Evolutionary conservation across 2,888 invertebrate genomes (phyloP).

Genomic region (Serripes groenlandicus): DNA sequence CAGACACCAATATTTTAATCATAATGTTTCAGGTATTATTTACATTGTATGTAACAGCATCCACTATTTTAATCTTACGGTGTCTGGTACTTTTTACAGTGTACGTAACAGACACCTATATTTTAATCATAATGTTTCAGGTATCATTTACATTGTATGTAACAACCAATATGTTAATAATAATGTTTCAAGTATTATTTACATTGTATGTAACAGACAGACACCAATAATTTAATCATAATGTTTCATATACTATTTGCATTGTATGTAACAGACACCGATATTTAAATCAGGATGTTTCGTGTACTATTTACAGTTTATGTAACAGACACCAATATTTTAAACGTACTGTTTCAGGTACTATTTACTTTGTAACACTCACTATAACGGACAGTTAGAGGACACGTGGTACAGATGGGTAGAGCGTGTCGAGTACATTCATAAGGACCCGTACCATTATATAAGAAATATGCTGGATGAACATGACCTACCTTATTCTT

Average conservation of each 20-base stretch:
- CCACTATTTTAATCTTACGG: too few species aligned
- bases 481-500: slow-evolving; percentile 50
- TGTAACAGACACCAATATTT: not conserved
- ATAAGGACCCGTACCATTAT: slow-evolving; percentile 57
- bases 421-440: slow-evolving; percentile 40
- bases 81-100: too few species aligned
- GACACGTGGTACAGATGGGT: slow-evolving; percentile 54
- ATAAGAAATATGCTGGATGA: slow-evolving; percentile 42
- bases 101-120: not conserved
- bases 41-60: too few species aligned
- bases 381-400: slow-evolving; percentile 40
- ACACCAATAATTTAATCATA: not conserved
- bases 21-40: too few species aligned
- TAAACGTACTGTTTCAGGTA: slow-evolving; percentile 21
- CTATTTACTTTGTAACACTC: slow-evolving; percentile 53
- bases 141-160: too few species aligned
- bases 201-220: too few species aligned
- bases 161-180: too few species aligned
- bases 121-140: not conserved
- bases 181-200: too few species aligned
- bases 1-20: not conserved
- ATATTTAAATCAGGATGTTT: too few species aligned
- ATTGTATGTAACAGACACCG: too few species aligned
- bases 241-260: too few species aligned
- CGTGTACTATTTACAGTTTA: too few species aligned